Conservation (phyloP, 2,797 vertebrate genomes). For the Microctenopoma stevenorrisi region DNA sequence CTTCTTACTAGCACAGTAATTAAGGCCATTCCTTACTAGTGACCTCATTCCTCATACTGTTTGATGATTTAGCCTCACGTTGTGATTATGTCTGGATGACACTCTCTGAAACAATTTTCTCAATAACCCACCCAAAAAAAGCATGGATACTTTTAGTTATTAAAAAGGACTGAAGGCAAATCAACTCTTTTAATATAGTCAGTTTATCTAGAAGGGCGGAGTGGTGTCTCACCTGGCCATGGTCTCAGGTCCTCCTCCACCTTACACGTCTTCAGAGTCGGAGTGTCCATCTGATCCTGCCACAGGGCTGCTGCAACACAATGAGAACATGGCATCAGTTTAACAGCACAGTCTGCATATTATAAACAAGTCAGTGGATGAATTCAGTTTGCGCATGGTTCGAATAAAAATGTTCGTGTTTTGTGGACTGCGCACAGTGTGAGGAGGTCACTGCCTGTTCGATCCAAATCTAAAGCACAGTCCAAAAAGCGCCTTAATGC, state of each 20-base stretch:
- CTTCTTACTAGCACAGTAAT: slow-evolving; percentile 48
- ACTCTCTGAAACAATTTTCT: slow-evolving; percentile 9
- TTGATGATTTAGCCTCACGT: slow-evolving; percentile 30
- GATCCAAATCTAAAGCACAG: slow-evolving; percentile 34
- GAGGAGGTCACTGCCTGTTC: slow-evolving; percentile 29
- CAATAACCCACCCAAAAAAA: slow-evolving; percentile 8
- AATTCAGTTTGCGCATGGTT: slow-evolving; percentile 1
- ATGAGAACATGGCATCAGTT: slow-evolving; percentile 23
- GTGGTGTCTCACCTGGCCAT: slow-evolving; percentile 82
- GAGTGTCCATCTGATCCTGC: slow-evolving; percentile 84
- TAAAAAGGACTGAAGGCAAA: background rate
- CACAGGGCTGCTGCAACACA: slow-evolving; percentile 79
- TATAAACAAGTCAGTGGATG: background rate
- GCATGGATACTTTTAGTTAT: background rate
- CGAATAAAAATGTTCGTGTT: slow-evolving; percentile 11
- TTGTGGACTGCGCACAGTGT: background rate
- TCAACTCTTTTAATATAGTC: background rate
- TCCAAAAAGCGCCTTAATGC: slow-evolving; percentile 45
- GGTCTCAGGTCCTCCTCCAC: slow-evolving; percentile 86
- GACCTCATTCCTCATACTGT: slow-evolving; percentile 23
- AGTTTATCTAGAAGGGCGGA: background rate
- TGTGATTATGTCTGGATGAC: slow-evolving; percentile 43
- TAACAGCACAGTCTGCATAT: slow-evolving; percentile 2
- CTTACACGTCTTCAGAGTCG: slow-evolving; percentile 85
- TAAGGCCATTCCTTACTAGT: slow-evolving; percentile 25